Percentiles rank a stretch among this genome's conserved stretches.
phyloP scores from a whole-genome alignment of 1,140 invertebrate species.

The Caenorhabditis brenneri region DNA sequence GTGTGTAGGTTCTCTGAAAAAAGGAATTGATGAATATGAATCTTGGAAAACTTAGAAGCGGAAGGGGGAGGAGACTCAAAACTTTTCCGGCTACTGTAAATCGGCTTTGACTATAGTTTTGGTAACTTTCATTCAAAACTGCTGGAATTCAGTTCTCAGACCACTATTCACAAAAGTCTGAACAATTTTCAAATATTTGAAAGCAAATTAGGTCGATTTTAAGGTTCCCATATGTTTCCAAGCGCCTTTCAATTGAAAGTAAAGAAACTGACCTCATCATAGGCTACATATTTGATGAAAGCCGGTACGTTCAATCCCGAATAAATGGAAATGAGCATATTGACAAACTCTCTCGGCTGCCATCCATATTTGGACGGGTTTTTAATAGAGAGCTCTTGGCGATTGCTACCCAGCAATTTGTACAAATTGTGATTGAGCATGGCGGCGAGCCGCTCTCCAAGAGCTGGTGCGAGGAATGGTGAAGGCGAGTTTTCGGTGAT shows the following conservation, averaged over 20 bases:
- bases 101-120: too few species aligned
- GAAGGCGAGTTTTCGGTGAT: conserved; percentile 90
- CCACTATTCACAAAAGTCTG: too few species aligned
- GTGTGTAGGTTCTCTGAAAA: conserved; percentile 86
- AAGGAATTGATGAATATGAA: too few species aligned
- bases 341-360: neutral
- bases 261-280: conserved; percentile 77
- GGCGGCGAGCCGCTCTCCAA: conserved; percentile 88
- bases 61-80: too few species aligned
- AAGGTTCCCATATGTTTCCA: too few species aligned
- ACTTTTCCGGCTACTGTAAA: too few species aligned
- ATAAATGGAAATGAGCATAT: neutral
- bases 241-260: neutral
- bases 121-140: too few species aligned
- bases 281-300: conserved; percentile 71
- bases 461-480: conserved; percentile 84
- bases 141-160: too few species aligned
- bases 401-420: conserved; percentile 95
- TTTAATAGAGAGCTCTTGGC: conserved; percentile 90
- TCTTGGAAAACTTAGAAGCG: too few species aligned
- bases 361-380: conserved; percentile 60
- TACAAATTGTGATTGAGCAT: conserved; percentile 94
- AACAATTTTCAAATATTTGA: too few species aligned
- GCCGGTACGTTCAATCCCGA: neutral
- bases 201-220: too few species aligned